Evolutionary conservation across 2,888 invertebrate species (phyloP).

Genomic region (Drosophila dives): DNA sequence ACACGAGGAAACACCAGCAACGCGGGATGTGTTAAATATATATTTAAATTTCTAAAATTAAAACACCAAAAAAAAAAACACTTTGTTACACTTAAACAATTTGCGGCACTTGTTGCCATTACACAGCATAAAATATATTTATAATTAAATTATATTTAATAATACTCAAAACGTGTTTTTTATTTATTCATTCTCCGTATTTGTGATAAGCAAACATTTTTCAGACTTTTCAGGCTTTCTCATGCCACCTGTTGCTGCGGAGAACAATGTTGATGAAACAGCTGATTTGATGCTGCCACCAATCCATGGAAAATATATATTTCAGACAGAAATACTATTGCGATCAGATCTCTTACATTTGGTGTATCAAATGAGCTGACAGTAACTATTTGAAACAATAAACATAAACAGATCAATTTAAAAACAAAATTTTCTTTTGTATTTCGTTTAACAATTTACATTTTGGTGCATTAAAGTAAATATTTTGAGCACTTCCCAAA

Average conservation of each 20-base stretch:
- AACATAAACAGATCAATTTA: not conserved
- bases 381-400: not conserved
- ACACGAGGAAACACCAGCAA: constrained; percentile 96
- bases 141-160: constrained; percentile 2
- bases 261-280: constrained; percentile 24
- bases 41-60: not conserved
- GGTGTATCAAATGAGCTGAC: not conserved
- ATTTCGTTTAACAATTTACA: not conserved
- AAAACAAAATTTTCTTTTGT: not conserved
- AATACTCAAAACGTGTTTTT: constrained; percentile 4
- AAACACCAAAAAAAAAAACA: not conserved
- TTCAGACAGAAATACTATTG: not conserved
- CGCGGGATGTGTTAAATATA: constrained; percentile 82
- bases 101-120: not conserved
- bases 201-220: constrained; percentile 3
- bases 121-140: not conserved
- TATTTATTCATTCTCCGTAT: constrained; percentile 1
- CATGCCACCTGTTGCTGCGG: constrained; percentile 43
- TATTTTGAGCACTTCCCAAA: not conserved
- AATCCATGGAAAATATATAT: not conserved
- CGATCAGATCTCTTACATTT: not conserved
- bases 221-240: constrained; percentile 15
- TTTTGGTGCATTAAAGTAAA: not conserved
- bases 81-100: not conserved
- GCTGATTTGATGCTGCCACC: constrained; percentile 21